Evolutionary conservation across 2,797 vertebrate species (phyloP).

Genomic region (Leptatherina wallacei): DNA sequence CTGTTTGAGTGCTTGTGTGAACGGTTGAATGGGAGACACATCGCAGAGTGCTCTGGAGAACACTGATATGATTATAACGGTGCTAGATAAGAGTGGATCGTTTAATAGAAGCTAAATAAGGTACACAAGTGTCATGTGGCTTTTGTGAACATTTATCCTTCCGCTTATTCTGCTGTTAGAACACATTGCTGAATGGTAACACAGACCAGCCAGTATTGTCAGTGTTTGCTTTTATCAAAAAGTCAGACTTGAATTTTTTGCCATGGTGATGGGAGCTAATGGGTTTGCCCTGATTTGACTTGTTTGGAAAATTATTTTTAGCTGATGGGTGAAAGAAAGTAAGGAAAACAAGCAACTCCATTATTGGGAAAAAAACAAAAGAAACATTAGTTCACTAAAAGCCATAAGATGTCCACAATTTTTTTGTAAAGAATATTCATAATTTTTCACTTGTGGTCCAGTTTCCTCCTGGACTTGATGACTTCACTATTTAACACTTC

Average conservation of each 20-base stretch:
- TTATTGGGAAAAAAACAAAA: conserved; percentile 7
- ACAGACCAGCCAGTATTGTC: background rate
- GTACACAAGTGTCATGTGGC: background rate
- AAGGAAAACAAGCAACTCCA: conserved; percentile 2
- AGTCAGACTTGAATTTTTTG: background rate
- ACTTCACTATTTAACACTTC: background rate
- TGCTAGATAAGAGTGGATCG: background rate
- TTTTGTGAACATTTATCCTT: background rate
- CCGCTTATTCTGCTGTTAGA: background rate
- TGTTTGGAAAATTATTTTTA: conserved; percentile 11
- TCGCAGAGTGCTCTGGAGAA: no score
- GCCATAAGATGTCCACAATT: conserved; percentile 12
- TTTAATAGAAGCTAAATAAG: background rate
- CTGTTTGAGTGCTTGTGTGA: no score
- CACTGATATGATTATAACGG: background rate
- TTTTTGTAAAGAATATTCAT: background rate
- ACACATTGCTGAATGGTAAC: background rate
- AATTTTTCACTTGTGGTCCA: background rate
- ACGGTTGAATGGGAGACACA: no score
- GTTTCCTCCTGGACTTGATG: background rate
- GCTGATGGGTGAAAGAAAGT: conserved; percentile 13
- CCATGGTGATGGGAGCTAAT: background rate
- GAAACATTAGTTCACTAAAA: conserved; percentile 1
- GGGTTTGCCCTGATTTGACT: conserved; percentile 5
- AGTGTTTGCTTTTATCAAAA: background rate